Base-by-base conservation (phyloP, 1,140 invertebrate genomes). In the Chlorops oryzae region DNA sequence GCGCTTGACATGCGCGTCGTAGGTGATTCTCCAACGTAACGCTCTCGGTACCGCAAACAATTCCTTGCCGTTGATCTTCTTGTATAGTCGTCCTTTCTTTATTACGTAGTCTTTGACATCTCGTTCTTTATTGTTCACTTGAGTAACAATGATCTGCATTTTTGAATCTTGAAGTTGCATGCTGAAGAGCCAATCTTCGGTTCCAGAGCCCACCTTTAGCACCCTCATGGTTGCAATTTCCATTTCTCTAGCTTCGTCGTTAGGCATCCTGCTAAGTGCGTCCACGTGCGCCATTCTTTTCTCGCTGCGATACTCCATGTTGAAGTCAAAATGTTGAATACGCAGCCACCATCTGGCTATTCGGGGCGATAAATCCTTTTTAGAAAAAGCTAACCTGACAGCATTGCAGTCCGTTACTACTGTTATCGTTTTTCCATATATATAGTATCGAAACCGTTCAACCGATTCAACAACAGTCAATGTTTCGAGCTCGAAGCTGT, bases 401-500 rank as follows among this genome's bases (percentile, higher is more conserved):
- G 69, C 70, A 47, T 43, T 43, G 47, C 59, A 67, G 39, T 66
- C 60, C 0, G 57, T 70, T 13, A 70, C 43, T 7, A 74, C 59
- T 48, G 62, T 68, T 48, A 73, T 72, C 17, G 59, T 13, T 23
- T 61, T 63, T 7, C 67, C 73, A 20, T 65, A 48, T 1, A 76
- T 45, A 40, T 77, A 76, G 15, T 54, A 21, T 17, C 66, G 25
- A 35, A 34, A 32, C 5, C 27, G 12, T 12, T 46, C 27, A 10
- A 46, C 4, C 13, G 27, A 7, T 35, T 32, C 44, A 24, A 46
- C 44, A 15, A 35, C 27, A 35, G 32, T 32, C 12, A 46, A 5
- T 20, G 17, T 13, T 20, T 46, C 32, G 2, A 73, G 39, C 27
- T 72, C 62, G 54, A 72, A 73, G 45, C 62, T 58, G 2, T 51